Evolutionary conservation across 2,113 vertebrate species (phyloP).

Genomic region (Cyanoliseus patagonus): DNA sequence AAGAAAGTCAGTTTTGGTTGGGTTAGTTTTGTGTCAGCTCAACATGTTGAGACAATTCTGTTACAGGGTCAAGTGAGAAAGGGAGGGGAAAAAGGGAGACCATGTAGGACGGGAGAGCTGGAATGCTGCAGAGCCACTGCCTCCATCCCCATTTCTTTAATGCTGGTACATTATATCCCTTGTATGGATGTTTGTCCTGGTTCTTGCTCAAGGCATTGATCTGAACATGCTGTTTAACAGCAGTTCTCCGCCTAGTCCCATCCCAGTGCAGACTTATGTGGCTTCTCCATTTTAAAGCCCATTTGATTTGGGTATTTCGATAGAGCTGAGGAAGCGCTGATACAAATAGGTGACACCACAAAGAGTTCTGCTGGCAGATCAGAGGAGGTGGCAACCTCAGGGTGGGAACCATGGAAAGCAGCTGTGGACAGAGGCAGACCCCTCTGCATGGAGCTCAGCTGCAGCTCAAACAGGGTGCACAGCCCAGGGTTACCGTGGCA

Average conservation of each 20-base stretch:
- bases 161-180: background rate
- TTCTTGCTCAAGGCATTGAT: background rate
- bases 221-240: background rate
- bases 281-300: background rate
- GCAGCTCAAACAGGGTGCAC: conserved; percentile 21
- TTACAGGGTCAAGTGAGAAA: background rate
- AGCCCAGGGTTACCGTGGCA: background rate
- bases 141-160: background rate
- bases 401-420: background rate
- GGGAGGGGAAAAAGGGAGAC: background rate
- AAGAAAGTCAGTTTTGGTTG: background rate
- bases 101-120: background rate
- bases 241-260: background rate
- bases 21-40: background rate
- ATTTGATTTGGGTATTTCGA: background rate
- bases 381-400: conserved; percentile 4
- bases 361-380: background rate
- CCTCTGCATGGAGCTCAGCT: background rate
- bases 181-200: background rate
- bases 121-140: background rate
- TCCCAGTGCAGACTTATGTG: background rate
- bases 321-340: background rate
- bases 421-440: background rate
- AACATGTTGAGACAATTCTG: background rate
- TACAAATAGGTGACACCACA: background rate